These are phyloP conservation scores for Malurus alboscapulatus DNA, from an alignment of 2,113 vertebrate species.

Conservation along the genomic window DNA sequence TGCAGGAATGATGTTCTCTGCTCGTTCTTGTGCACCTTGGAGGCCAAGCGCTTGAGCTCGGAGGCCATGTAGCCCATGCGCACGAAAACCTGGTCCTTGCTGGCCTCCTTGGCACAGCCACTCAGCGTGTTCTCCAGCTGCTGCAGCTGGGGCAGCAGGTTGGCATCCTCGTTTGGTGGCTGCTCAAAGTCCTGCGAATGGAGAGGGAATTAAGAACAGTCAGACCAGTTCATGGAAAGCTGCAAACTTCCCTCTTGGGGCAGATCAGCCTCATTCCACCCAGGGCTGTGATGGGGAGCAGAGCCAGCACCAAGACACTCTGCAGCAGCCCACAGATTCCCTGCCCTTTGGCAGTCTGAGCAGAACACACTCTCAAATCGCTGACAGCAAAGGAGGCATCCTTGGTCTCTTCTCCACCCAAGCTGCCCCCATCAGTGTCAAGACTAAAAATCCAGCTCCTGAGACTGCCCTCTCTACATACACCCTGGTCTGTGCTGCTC, in stretches of 20 bases:
- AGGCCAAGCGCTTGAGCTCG: slow-evolving; percentile 94
- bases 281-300: neutral
- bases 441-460: neutral
- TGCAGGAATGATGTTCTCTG: slow-evolving; percentile 91
- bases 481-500: neutral
- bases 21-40: slow-evolving; percentile 96
- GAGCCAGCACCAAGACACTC: neutral
- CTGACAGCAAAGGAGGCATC: fast-evolving
- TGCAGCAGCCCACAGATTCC: neutral
- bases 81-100: slow-evolving; percentile 89
- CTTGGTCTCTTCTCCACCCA: neutral
- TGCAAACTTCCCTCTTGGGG: neutral
- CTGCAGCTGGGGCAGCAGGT: slow-evolving; percentile 89
- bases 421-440: neutral
- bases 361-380: fast-evolving
- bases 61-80: slow-evolving; percentile 95
- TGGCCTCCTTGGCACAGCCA: slow-evolving; percentile 89
- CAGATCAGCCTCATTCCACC: neutral
- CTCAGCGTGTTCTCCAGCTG: slow-evolving; percentile 91
- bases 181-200: slow-evolving; percentile 67
- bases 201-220: fast-evolving
- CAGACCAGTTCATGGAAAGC: neutral
- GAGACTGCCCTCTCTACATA: neutral
- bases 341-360: neutral
- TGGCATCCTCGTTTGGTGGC: slow-evolving; percentile 79